Base-by-base conservation (phyloP, 2,888 invertebrate species). In the Escarpia spicata region DNA sequence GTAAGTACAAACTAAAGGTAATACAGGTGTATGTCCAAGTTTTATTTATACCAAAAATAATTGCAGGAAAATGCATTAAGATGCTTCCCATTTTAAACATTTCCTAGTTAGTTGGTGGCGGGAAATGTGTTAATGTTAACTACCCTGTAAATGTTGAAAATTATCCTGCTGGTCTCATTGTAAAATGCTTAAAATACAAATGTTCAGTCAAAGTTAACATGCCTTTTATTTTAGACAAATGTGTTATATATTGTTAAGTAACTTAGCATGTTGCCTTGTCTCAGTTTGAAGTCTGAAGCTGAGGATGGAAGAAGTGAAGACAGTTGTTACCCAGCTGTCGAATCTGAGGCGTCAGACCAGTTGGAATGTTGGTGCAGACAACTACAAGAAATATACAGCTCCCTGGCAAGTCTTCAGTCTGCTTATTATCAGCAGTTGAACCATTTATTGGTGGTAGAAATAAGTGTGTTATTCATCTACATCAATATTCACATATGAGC, bases 281-380 rank as follows among this genome's bases (percentile, higher is more conserved):
- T 19, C 26, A 75, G 75, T 19, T 26, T 75, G 75, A 19, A 75
- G 75, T n/a, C 75, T 75, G 75, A 75, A 75, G 75, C 91, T 44
- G 45, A 91, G 45, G 91, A 91, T 15, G 91, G 52, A 91, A 45
- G n/a, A 91, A 44, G 31, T 44, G 31, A 31, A 15, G 43, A 0
- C 19, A 26, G 19, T 43, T 26, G n/a, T 52, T 43, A 37, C 26
- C 75, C 75, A n/a, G 75, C 75, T 75, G 75, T 75, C 75, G 75
- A 75, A 15, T 75, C 75, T 0, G 75, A 75, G 4, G 19, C n/a
- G 45, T 52, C 95, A 52, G 93, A 93, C 45, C 93, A 94, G 9
- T 91, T 95, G 19, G 94, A 95, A 58, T 93, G 94, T 43, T 93
- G 94, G 43, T 95, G 95, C 94, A 94, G 94, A 15, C 92, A 93